phyloP scores from a whole-genome alignment of 1,140 invertebrate genomes.

The Drosophila repletoides region DNA sequence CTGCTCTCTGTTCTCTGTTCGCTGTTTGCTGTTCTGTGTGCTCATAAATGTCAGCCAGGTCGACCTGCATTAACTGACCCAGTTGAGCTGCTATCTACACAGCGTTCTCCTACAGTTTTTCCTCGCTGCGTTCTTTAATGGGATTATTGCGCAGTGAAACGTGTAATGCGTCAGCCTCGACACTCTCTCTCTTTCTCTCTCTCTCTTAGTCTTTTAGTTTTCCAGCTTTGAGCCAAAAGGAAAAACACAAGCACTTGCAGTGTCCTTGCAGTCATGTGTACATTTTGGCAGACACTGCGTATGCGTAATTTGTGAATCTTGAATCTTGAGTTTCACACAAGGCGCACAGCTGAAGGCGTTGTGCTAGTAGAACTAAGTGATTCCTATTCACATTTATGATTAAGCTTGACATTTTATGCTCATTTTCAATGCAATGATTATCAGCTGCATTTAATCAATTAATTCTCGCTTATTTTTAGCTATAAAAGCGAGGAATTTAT shows the following conservation, averaged over 20 bases:
- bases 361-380: background rate
- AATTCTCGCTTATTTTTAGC: background rate
- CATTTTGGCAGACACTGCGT: constrained; percentile 57
- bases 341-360: background rate
- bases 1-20: background rate
- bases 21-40: constrained; percentile 15
- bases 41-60: constrained; percentile 70
- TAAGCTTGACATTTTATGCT: too few relatives aligned
- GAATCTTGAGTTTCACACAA: too few relatives aligned
- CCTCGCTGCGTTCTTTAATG: constrained; percentile 51
- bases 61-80: constrained; percentile 77
- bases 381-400: background rate
- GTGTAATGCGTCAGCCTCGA: constrained; percentile 65
- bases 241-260: constrained; percentile 30
- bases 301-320: constrained; percentile 46
- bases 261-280: constrained; percentile 19
- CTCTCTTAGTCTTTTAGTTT: too few relatives aligned
- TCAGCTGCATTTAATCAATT: background rate
- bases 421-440: background rate
- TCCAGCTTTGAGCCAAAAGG: constrained; percentile 15
- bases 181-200: constrained; percentile 27
- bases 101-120: constrained; percentile 1
- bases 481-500: constrained; percentile 8
- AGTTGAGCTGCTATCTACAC: constrained; percentile 46
- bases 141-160: constrained; percentile 76